A percentile compares a stretch with the other conserved stretches of the same genome.
These are phyloP conservation scores for Isaurus tuberculatus DNA, from an alignment of 92 coral and sea anemone genomes.

Conservation along the genomic window DNA sequence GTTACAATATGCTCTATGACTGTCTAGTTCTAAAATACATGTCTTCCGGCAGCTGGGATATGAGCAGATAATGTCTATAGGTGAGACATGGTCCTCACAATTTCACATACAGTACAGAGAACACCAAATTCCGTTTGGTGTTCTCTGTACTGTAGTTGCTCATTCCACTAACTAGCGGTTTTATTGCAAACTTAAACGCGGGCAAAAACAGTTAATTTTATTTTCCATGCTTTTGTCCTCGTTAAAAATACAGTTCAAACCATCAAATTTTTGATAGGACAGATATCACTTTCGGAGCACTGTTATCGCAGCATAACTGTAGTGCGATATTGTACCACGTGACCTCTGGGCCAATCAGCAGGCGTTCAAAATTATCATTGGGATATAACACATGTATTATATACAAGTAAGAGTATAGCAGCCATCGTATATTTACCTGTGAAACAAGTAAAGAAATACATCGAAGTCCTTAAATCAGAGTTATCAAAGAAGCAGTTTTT, in stretches of 20 bases:
- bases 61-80: background rate
- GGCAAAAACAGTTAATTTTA: slow-evolving; percentile 12
- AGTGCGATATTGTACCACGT: slow-evolving; percentile 12
- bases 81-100: slow-evolving; percentile 3
- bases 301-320: slow-evolving; percentile 8
- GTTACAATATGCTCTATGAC: background rate
- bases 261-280: slow-evolving; percentile 12
- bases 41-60: background rate
- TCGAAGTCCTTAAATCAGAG: slow-evolving; percentile 14
- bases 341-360: slow-evolving; percentile 14
- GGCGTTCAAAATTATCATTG: background rate
- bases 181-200: slow-evolving; percentile 9
- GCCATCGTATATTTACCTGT: slow-evolving; percentile 7
- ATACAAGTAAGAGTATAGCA: slow-evolving; percentile 9
- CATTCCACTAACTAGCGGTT: slow-evolving; percentile 14
- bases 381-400: slow-evolving; percentile 3
- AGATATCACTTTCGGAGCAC: slow-evolving; percentile 6
- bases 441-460: background rate
- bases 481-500: slow-evolving; percentile 10
- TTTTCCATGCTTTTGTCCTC: slow-evolving; percentile 11
- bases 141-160: slow-evolving; percentile 14
- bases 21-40: background rate
- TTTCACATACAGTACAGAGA: slow-evolving; percentile 13
- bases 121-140: slow-evolving; percentile 8
- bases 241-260: slow-evolving; percentile 1